A percentile compares a stretch with the other conserved stretches of the same genome.
Evolutionary conservation across 2,797 vertebrate genomes (phyloP).

Genomic region (Sarcoramphus papa): DNA sequence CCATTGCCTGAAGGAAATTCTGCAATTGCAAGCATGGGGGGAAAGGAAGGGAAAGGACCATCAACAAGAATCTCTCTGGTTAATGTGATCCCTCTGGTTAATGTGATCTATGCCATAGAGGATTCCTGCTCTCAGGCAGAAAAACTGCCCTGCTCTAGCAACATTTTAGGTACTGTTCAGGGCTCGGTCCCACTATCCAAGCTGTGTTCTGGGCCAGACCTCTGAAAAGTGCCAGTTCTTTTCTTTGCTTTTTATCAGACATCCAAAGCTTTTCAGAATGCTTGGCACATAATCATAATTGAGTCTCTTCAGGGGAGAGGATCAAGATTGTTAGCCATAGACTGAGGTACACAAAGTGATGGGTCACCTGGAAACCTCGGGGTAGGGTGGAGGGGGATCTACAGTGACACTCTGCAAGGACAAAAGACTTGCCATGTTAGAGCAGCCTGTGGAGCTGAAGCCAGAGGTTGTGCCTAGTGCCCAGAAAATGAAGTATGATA

Average conservation of each 20-base stretch:
- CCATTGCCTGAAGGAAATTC: slow-evolving; percentile 38
- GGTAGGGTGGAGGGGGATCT: not conserved
- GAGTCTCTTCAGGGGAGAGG: not conserved
- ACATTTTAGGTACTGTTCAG: not conserved
- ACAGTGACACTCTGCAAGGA: not conserved
- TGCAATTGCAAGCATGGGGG: not conserved
- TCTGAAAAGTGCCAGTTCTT: not conserved
- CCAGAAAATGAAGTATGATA: not conserved
- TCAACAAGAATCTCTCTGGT: not conserved
- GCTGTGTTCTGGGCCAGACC: not conserved
- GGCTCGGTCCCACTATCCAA: not conserved
- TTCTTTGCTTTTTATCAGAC: not conserved
- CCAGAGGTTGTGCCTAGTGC: not conserved
- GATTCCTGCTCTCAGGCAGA: not conserved
- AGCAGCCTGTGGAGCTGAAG: not conserved
- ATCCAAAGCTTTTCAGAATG: not conserved
- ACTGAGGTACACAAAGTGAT: not conserved
- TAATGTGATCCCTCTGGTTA: not conserved
- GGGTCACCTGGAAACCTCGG: not conserved
- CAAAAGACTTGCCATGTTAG: not conserved
- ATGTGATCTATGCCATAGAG: not conserved
- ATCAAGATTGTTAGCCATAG: not conserved
- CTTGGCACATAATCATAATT: not conserved
- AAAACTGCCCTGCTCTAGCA: not conserved
- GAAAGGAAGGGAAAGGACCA: not conserved